phyloP scores from a whole-genome alignment of 2,113 vertebrate species.

The Triplophysa siluroides region DNA sequence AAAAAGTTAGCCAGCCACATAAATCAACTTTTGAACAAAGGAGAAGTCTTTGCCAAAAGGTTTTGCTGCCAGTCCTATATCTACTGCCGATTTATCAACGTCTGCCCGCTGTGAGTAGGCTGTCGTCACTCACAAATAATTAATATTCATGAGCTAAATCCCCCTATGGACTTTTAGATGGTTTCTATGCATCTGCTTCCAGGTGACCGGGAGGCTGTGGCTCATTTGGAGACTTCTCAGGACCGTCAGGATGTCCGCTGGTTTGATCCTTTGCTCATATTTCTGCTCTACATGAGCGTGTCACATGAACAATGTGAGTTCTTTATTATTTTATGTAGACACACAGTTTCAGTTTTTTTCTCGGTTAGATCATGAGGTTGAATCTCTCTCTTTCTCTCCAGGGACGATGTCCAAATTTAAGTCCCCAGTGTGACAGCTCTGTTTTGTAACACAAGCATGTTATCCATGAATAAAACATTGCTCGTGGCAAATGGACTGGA shows the following conservation, averaged over 20 bases:
- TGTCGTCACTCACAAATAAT: background rate
- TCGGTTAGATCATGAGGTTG: background rate
- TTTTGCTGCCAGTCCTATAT: background rate
- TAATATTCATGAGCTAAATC: background rate
- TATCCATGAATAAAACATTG: slow-evolving; percentile 38
- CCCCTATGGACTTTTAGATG: background rate
- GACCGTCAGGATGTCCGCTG: background rate
- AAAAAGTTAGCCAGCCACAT: no score
- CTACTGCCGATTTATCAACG: background rate
- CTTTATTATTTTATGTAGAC: slow-evolving; percentile 24
- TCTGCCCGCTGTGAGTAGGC: background rate
- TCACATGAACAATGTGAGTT: slow-evolving; percentile 1
- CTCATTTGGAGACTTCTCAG: slow-evolving; percentile 27
- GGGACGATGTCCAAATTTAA: background rate
- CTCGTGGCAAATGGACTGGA: slow-evolving; percentile 28
- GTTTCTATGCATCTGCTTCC: background rate
- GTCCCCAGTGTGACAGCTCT: slow-evolving; percentile 5
- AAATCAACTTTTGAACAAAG: no score
- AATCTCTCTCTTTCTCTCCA: background rate
- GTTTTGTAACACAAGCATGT: slow-evolving; percentile 39
- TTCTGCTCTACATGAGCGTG: slow-evolving; percentile 12
- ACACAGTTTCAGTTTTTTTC: slow-evolving; percentile 24
- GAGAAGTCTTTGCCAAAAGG: background rate
- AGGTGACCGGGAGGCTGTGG: slow-evolving; percentile 15
- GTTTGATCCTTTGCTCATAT: slow-evolving; percentile 14